Base-by-base conservation (phyloP, 2,888 invertebrate species). In the Limenitis camilla region DNA sequence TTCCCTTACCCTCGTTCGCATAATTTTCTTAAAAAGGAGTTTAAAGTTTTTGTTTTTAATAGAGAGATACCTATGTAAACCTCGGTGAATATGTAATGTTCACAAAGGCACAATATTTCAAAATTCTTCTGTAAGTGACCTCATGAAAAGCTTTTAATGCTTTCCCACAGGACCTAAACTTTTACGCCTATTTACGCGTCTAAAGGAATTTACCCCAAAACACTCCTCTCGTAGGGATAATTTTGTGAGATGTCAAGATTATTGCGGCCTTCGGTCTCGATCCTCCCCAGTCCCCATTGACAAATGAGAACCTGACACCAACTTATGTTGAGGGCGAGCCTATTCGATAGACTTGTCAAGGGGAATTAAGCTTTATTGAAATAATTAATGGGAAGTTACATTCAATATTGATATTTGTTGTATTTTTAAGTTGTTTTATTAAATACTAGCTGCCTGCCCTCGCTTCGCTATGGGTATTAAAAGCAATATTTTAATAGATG, bases 231-330 rank as follows among this genome's bases (percentile, higher is more conserved):
- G 61, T 52, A 45, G 67, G 71, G 71, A 77, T 76, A 75, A 80
- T 78, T 69, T 72, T 66, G 46, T 67, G 73, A 78, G 73, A 78
- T 74, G 74, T 74, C 63, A 62, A 74, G 76, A 76, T 81, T 78
- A 80, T 65, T 65, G 61, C 57, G 62, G 61, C 63, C 66, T 66
- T 64, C 64, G 57, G 65, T 65, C 49, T 64, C 64, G 57, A 65
- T 64, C 50, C 40, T 63, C 59, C 58, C 64, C 57, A 62, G 64
- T 65, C 65, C 66, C 61, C 68, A 65, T 73, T 76, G 75, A 80
- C 72, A 75, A 78, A 78, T 76, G 74, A 65, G 66, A 70, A 61
- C 71, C 71, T 66, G 61, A 59, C 69, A 71, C 65, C 64, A 60
- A 57, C 59, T 63, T 49, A 36, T 49, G 35, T 44, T 43, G 44